phyloP scores from a whole-genome alignment of 2,113 vertebrate species.

The Brachirus orientalis region DNA sequence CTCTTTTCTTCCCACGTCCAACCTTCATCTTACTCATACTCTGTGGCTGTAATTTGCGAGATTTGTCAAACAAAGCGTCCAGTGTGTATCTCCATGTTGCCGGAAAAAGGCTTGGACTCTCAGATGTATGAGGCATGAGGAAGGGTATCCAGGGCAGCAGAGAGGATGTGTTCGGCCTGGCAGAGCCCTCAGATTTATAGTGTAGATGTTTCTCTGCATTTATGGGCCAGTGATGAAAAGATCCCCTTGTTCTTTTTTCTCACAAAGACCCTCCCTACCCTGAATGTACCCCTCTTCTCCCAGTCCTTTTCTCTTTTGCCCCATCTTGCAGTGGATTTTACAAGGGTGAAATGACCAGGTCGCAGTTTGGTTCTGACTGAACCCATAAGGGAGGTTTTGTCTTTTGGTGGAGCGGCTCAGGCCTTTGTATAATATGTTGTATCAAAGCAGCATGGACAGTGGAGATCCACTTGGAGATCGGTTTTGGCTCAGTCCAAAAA shows the following conservation, averaged over 20 bases:
- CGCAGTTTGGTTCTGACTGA: constrained; percentile 39
- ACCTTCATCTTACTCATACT: constrained; percentile 50
- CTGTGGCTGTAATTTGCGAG: constrained; percentile 46
- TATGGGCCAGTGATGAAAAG: constrained; percentile 79
- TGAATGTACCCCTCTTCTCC: constrained; percentile 60
- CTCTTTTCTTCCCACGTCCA: constrained; percentile 22
- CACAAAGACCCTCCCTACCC: constrained; percentile 65
- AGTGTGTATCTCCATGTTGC: constrained; percentile 54
- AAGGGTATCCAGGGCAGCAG: constrained; percentile 65
- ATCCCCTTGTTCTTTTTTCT: constrained; percentile 77
- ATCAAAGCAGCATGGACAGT: constrained; percentile 51
- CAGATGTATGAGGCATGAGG: constrained; percentile 66
- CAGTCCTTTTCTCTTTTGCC: constrained; percentile 45
- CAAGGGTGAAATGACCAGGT: constrained; percentile 40
- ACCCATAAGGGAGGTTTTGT: constrained; percentile 23
- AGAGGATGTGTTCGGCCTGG: constrained; percentile 60
- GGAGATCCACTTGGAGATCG: constrained; percentile 81
- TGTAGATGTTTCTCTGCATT: constrained; percentile 72
- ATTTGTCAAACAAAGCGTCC: constrained; percentile 65
- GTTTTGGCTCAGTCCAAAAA: constrained; percentile 83
- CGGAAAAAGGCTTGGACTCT: constrained; percentile 52
- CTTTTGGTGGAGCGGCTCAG: background rate
- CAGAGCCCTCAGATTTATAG: constrained; percentile 76
- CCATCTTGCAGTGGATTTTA: constrained; percentile 59
- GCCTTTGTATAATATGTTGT: constrained; percentile 36